A percentile compares a stretch with the other conserved stretches of the same genome.
phyloP scores from a whole-genome alignment of 2,888 invertebrate genomes.

The Rhynchonema sp. region DNA sequence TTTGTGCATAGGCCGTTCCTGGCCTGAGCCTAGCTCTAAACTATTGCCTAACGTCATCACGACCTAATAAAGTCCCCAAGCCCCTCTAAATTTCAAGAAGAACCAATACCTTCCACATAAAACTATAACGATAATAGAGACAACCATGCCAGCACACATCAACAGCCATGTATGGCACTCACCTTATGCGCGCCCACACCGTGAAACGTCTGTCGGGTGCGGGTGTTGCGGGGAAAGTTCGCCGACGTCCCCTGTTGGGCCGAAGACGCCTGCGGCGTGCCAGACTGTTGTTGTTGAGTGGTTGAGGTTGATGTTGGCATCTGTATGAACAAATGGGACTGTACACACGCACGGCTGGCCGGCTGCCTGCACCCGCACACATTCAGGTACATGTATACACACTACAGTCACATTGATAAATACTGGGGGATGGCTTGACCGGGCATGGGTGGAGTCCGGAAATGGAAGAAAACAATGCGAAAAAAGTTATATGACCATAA shows the following conservation, averaged over 20 bases:
- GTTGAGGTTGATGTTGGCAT: no score
- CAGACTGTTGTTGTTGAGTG: slow-evolving; percentile 5
- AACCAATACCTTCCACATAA: neutral
- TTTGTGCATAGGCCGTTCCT: no score
- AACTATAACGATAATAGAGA: no score
- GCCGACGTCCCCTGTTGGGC: slow-evolving; percentile 7
- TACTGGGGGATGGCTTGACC: no score
- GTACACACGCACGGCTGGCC: no score
- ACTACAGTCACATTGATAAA: no score
- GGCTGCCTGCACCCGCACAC: no score
- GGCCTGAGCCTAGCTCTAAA: no score
- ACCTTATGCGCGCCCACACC: slow-evolving; percentile 12
- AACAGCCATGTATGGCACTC: neutral
- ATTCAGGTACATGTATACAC: neutral
- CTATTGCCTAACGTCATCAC: no score
- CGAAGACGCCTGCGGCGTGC: slow-evolving; percentile 8
- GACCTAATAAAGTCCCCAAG: neutral
- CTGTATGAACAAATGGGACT: neutral
- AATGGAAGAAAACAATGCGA: no score
- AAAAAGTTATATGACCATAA: no score
- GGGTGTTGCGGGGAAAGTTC: slow-evolving; percentile 20
- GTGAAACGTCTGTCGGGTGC: slow-evolving; percentile 27
- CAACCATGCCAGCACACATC: neutral
- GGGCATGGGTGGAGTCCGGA: no score
- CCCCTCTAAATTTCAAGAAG: neutral